Evolutionary conservation across 2,797 vertebrate genomes (phyloP), one percentile per base, ranked within the genome.

Genomic region (Darevskia mixta): DNA sequence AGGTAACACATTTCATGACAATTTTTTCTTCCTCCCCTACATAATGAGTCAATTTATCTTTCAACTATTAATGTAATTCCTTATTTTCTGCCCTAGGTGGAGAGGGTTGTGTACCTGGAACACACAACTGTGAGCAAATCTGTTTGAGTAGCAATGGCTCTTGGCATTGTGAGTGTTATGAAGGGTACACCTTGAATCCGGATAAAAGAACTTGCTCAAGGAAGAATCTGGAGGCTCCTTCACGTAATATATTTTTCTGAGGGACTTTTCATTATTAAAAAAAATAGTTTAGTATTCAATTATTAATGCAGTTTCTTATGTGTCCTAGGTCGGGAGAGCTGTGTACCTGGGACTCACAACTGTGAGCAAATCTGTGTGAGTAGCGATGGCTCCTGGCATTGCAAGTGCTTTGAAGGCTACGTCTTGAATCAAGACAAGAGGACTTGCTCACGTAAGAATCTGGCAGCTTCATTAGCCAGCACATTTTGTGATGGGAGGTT

Each of bases 391-490:
- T 55, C 49, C 49, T 55, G 49, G 49, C 13, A 55, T 15, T 55
- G 49, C 15, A 13, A 55, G 49, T 98, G 98, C 95, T 96, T 91
- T 10, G 71, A 88, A 3, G 98, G 97, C 82, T 98, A 96, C 45
- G 58, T 92, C 49, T 93, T 98, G 87, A 98, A 98, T 88, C 89
- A 92, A 61, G 97, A 98, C 91, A 95, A 96, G 93, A 98, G 94
- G 94, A 97, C 97, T 35, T 98, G 98, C 93, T 97, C 82, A 38
- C 55, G 82, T 35, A 35, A 55, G 67, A 13, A 72, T 67, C 25
- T 15, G 61, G 77, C 27, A 77, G n/a, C 69, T 71, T n/a, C 3
- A n/a, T 18, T n/a, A n/a, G 23, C 27, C 20, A 64, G n/a, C 32
- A 38, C 15, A 49, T 64, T 79, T 61, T 35, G 17, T 79, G n/a